A percentile compares a stretch with the other conserved stretches of the same genome.
Evolutionary conservation across 2,797 vertebrate genomes (phyloP).

Genomic region (Malacoraja senta): DNA sequence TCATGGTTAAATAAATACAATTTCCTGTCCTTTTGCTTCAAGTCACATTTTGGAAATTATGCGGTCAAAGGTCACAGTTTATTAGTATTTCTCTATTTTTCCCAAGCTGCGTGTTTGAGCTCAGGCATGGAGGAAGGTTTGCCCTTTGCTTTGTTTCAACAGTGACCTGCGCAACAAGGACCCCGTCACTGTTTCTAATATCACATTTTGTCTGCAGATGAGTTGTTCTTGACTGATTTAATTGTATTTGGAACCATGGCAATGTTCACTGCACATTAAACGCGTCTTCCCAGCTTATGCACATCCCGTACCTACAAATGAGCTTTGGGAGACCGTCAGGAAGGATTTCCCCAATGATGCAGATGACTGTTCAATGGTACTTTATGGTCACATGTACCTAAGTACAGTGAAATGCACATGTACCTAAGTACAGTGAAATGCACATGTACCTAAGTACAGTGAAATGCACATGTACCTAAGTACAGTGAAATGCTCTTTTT

Average conservation of each 20-base stretch:
- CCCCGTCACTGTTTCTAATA: not conserved
- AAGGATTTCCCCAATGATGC: too few species aligned
- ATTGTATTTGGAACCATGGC: not conserved
- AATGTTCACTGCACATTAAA: not conserved
- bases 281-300: too few species aligned
- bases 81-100: not conserved
- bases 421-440: too few species aligned
- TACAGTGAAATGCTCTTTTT: too few species aligned
- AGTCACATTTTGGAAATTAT: not conserved
- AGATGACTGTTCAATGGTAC: too few species aligned
- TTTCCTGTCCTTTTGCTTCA: not conserved
- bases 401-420: too few species aligned
- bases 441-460: too few species aligned
- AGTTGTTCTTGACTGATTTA: not conserved
- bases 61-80: not conserved
- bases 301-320: too few species aligned
- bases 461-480: too few species aligned
- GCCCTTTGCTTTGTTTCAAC: not conserved
- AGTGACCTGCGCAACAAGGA: too few species aligned
- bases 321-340: too few species aligned
- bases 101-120: not conserved
- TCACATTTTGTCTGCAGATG: not conserved
- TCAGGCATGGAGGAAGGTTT: not conserved
- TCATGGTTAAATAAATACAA: not conserved
- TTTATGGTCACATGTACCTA: too few species aligned